Base-by-base conservation (phyloP, 2,888 invertebrate genomes). In the Eledone cirrhosa region DNA sequence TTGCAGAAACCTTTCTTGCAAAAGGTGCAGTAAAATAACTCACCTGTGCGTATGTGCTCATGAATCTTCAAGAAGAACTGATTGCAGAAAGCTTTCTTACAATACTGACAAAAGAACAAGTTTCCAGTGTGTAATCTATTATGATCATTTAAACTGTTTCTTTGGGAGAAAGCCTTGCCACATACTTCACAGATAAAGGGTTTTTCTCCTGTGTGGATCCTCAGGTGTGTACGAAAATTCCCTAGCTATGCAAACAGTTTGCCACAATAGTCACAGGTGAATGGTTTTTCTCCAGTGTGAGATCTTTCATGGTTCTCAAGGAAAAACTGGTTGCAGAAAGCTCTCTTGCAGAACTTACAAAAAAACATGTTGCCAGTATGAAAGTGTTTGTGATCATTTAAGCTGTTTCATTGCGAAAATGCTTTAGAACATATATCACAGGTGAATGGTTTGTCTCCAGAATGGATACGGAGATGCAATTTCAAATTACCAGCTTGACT, bases 1-100 rank as follows among this genome's bases (percentile, higher is more conserved):
- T 83, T 82, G 47, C 82, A 82, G 69, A 83, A 83, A 31, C 82
- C 82, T 77, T 83, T 83, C 77, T 80, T 81, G 48, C 83, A 83
- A 31, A 75, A 83, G 48, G 81, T 82, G 74, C 83, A 83, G 31
- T 79, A 80, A 81, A 82, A 83, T 47, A 81, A 81, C n/a, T 79
- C 75, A 24, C 82, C 83, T 77, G 79, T 81, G 48, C 82, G 83
- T 31, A 81, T 83, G 4, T 80, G 69, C 0, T 80, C 79, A 59
- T 83, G 83, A 48, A 82, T 82, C 59, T 82, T 82, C n/a, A 83
- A 48, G 33, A 81, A 82, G 72, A 81, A 80, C 72, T 83, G 82
- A n/a, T 79, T 83, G 4, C 81, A 80, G 59, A 83, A 83, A 1
- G 81, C 79, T 77, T 83, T 83, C 8, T 79, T 76, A 74, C 83